phyloP scores from a whole-genome alignment of 2,888 invertebrate species.

The Smittia sp. region DNA sequence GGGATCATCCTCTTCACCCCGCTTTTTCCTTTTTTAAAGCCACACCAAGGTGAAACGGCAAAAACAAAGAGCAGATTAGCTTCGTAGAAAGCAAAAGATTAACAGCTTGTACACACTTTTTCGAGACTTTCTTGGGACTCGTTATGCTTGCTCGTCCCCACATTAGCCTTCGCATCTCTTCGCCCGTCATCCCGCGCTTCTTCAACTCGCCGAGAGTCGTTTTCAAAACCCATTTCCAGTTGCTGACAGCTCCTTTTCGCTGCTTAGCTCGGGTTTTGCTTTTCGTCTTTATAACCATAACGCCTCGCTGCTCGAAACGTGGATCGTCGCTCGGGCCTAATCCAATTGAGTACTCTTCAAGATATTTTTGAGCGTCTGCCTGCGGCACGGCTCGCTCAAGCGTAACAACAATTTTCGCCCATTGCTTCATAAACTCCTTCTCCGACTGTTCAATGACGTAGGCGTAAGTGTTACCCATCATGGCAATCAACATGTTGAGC shows the following conservation, averaged over 20 bases:
- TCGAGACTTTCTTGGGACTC: slow-evolving; percentile 72
- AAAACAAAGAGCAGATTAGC: slow-evolving; percentile 19
- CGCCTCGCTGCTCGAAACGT: slow-evolving; percentile 81
- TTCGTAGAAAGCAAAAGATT: slow-evolving; percentile 22
- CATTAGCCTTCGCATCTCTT: slow-evolving; percentile 81
- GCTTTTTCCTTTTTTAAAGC: slow-evolving; percentile 45
- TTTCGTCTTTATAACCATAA: slow-evolving; percentile 97
- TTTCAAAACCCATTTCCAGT: slow-evolving; percentile 96
- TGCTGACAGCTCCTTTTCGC: slow-evolving; percentile 89
- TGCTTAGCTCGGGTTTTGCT: slow-evolving; percentile 94
- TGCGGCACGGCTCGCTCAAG: slow-evolving; percentile 90
- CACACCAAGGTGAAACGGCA: slow-evolving; percentile 1
- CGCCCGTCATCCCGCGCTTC: slow-evolving; percentile 80
- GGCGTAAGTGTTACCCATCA: slow-evolving; percentile 99
- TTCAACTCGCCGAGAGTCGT: slow-evolving; percentile 80
- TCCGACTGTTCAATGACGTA: slow-evolving; percentile 97
- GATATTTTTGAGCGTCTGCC: slow-evolving; percentile 83
- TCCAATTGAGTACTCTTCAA: slow-evolving; percentile 93
- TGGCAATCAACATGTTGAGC: slow-evolving; percentile 97
- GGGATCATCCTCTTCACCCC: slow-evolving; percentile 47
- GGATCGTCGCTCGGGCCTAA: slow-evolving; percentile 81
- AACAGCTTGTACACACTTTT: slow-evolving; percentile 53
- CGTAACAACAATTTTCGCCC: slow-evolving; percentile 98
- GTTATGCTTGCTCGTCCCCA: slow-evolving; percentile 88
- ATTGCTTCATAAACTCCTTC: slow-evolving; percentile 98